phyloP scores from a whole-genome alignment of 1,140 invertebrate genomes.

The Zaprionus ghesquierei region DNA sequence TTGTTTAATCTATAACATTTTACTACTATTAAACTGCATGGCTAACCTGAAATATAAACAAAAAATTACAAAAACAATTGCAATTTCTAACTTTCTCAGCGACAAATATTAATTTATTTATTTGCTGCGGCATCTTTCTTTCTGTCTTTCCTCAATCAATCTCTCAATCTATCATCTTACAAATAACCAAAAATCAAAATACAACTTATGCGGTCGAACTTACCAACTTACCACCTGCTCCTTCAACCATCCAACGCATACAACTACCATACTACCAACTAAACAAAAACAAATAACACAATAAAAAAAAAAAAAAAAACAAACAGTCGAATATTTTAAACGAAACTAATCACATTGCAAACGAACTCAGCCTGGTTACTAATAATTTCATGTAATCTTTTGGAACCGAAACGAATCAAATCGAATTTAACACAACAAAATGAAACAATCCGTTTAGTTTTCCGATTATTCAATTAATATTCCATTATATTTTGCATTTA shows the following conservation, averaged over 20 bases:
- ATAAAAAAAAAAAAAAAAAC: neutral
- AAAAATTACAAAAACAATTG: slow-evolving; percentile 32
- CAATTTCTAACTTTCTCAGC: slow-evolving; percentile 54
- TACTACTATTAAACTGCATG: slow-evolving; percentile 64
- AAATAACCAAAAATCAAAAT: slow-evolving; percentile 29
- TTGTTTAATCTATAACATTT: slow-evolving; percentile 41
- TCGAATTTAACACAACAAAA: slow-evolving; percentile 5
- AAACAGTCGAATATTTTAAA: slow-evolving; percentile 65
- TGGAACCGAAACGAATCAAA: slow-evolving; percentile 5
- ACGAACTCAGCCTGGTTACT: slow-evolving; percentile 76
- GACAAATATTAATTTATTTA: slow-evolving; percentile 73
- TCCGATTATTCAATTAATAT: slow-evolving; percentile 3
- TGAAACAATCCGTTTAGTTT: slow-evolving; percentile 7
- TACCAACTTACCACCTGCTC: neutral
- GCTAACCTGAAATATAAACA: slow-evolving; percentile 67
- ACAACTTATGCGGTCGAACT: slow-evolving; percentile 62
- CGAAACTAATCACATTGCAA: slow-evolving; percentile 76
- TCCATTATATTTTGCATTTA: slow-evolving; percentile 14
- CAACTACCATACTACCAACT: slow-evolving; percentile 28
- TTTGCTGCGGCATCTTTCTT: slow-evolving; percentile 76
- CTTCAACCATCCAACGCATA: neutral
- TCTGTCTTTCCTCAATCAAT: slow-evolving; percentile 57
- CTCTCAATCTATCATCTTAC: slow-evolving; percentile 55
- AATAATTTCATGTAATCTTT: slow-evolving; percentile 81
- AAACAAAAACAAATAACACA: slow-evolving; percentile 11